These are phyloP conservation scores for Etheostoma cragini DNA, from an alignment of 2,113 vertebrate species.

Conservation along the genomic window DNA sequence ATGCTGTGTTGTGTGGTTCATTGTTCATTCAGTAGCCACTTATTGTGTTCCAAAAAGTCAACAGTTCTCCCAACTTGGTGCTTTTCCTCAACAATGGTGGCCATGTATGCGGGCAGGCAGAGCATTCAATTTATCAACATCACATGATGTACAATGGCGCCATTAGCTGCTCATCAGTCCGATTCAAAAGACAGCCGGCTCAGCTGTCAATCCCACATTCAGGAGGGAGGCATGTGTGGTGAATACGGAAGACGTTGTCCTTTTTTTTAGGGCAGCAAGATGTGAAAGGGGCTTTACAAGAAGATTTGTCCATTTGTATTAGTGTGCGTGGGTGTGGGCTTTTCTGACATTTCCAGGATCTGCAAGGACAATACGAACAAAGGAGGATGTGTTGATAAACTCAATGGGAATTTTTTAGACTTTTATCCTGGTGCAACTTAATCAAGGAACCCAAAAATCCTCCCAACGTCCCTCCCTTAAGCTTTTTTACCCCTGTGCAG, in stretches of 20 bases:
- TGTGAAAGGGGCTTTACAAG: conserved; percentile 56
- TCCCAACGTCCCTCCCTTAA: neutral
- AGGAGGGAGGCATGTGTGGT: conserved; percentile 62
- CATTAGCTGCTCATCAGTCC: conserved; percentile 63
- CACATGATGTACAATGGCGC: conserved; percentile 70
- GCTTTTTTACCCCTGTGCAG: neutral
- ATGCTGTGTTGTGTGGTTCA: conserved; percentile 52
- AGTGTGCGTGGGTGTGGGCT: conserved; percentile 27
- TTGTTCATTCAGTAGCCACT: conserved; percentile 26
- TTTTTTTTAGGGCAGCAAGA: conserved; percentile 18
- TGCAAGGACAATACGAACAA: conserved; percentile 4
- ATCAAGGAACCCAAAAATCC: neutral
- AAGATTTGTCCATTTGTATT: conserved; percentile 27
- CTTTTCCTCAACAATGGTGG: conserved; percentile 44
- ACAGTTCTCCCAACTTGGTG: conserved; percentile 35
- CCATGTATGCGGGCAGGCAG: conserved; percentile 37
- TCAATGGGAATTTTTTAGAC: neutral
- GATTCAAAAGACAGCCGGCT: conserved; percentile 40
- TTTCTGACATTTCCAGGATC: conserved; percentile 11
- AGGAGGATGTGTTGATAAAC: conserved; percentile 13
- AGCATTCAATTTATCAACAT: conserved; percentile 76
- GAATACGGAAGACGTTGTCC: conserved; percentile 72
- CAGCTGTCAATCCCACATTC: conserved; percentile 70
- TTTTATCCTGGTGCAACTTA: conserved; percentile 5
- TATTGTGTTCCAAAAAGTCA: conserved; percentile 62